Evolutionary conservation across 2,888 invertebrate species (phyloP).

Genomic region (Temnothorax rugatulus): DNA sequence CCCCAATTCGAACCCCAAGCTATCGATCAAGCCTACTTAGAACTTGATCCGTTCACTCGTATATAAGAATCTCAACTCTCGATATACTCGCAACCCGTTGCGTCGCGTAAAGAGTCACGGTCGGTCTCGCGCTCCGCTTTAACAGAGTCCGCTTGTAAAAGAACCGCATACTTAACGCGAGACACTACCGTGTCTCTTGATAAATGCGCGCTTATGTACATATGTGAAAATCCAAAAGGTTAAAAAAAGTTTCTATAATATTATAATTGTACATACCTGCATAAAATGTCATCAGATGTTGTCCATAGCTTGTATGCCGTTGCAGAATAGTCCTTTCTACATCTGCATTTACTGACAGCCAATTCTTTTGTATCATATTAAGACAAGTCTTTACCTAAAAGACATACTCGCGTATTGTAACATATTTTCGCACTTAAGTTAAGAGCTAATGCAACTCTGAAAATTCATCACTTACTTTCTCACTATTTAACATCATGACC

Average conservation of each 20-base stretch:
- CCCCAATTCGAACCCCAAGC: no score
- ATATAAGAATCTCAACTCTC: no score
- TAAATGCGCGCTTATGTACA: no score
- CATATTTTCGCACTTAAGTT: not conserved
- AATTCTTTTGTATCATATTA: not conserved
- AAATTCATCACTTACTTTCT: constrained; percentile 3
- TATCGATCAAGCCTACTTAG: no score
- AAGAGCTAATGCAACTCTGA: not conserved
- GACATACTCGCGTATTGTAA: not conserved
- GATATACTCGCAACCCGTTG: no score
- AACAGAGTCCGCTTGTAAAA: no score
- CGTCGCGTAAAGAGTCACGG: no score
- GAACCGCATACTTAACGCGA: no score
- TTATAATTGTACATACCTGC: not conserved
- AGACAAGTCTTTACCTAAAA: not conserved
- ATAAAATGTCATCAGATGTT: not conserved
- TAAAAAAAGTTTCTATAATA: not conserved
- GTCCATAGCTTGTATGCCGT: not conserved
- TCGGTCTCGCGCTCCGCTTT: no score
- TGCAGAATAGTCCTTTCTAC: not conserved
- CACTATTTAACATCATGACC: not conserved
- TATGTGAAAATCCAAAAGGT: no score
- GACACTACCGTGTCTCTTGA: no score
- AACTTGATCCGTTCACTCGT: no score
- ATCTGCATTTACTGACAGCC: not conserved